Conservation (phyloP, 2,797 vertebrate genomes). For the Agapornis canus region DNA sequence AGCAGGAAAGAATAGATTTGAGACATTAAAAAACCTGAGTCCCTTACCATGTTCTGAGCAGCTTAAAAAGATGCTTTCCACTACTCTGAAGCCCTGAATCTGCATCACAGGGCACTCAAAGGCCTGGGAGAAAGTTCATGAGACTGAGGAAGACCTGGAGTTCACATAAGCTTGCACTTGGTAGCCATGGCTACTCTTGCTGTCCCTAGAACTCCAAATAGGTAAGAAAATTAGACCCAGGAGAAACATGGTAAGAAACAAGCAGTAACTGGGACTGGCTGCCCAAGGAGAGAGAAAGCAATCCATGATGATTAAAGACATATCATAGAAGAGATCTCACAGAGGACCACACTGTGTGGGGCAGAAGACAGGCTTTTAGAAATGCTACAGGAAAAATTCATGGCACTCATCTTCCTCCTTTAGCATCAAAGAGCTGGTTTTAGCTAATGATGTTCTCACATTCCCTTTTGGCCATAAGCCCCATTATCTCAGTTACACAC, state of each 20-base stretch:
- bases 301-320: neutral
- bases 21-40: neutral
- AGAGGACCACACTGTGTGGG: neutral
- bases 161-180: neutral
- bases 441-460: neutral
- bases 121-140: neutral
- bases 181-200: neutral
- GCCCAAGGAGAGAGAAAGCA: neutral
- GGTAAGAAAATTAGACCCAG: neutral
- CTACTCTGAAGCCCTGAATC: neutral
- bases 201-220: neutral
- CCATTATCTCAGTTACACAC: neutral
- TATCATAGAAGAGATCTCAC: neutral
- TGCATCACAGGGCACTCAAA: neutral
- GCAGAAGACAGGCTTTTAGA: neutral
- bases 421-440: neutral
- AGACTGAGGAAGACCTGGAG: neutral
- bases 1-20: neutral
- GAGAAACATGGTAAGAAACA: neutral
- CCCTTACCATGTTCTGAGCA: neutral
- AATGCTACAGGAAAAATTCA: neutral
- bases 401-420: neutral
- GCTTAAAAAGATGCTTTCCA: neutral
- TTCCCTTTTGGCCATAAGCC: neutral
- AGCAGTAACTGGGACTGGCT: neutral